Evolutionary conservation across 2,113 vertebrate genomes (phyloP).

Genomic region (Peromyscus leucopus): DNA sequence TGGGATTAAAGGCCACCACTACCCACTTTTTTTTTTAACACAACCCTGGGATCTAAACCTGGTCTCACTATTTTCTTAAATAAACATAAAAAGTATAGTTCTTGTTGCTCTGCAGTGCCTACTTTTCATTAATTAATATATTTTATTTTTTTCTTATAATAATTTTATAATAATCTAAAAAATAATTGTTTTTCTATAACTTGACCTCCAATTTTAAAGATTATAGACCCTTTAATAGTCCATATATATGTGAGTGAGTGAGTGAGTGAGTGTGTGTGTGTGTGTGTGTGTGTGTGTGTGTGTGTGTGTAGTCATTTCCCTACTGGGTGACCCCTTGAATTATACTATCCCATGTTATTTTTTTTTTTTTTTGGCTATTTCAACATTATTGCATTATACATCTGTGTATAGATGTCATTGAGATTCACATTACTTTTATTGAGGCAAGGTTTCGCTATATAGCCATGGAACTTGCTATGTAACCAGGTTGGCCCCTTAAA

Average conservation of each 20-base stretch:
- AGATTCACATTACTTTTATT: neutral
- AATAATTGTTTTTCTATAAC: neutral
- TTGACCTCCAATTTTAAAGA: conserved; percentile 14
- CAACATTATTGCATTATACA: neutral
- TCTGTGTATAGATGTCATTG: neutral
- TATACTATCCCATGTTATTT: neutral
- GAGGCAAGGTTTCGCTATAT: neutral
- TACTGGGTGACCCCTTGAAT: neutral
- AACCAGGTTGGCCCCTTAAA: neutral
- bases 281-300: no score
- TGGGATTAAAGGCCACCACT: neutral
- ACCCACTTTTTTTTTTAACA: neutral
- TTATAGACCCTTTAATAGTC: neutral
- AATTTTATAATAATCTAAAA: no score
- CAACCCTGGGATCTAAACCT: neutral
- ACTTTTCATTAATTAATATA: neutral
- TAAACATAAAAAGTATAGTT: neutral
- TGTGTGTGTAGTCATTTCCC: neutral
- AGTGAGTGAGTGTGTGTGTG: no score
- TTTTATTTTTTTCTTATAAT: neutral
- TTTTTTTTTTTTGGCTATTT: neutral
- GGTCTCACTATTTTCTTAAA: neutral
- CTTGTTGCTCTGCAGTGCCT: neutral
- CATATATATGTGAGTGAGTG: neutral
- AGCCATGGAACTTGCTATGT: neutral